Conservation (phyloP, 2,113 vertebrate genomes). For the Sander vitreus region DNA sequence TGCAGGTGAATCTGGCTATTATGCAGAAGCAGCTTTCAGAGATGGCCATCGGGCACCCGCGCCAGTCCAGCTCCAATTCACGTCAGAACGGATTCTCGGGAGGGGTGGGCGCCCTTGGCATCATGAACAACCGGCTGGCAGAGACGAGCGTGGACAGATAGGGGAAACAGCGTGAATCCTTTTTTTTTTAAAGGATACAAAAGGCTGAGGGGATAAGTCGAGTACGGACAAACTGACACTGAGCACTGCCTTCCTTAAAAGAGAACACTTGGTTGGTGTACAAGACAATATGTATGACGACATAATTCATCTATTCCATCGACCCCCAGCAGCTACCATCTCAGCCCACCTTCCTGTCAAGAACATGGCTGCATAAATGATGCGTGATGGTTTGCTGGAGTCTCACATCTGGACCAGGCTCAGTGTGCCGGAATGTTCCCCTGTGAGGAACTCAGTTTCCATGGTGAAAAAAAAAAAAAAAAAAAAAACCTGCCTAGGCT, state of each 20-base stretch:
- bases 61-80: constrained; percentile 80
- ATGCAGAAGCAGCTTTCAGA: constrained; percentile 97
- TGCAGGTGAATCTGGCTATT: constrained; percentile 89
- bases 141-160: constrained; percentile 95
- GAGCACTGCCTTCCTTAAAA: not conserved
- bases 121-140: constrained; percentile 97
- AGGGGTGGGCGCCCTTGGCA: constrained; percentile 94
- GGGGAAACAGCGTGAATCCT: not conserved
- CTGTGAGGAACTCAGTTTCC: constrained; percentile 66
- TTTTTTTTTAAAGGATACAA: constrained; percentile 7
- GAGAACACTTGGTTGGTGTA: not conserved
- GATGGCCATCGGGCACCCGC: constrained; percentile 89
- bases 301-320: constrained; percentile 9
- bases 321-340: constrained; percentile 10
- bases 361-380: constrained; percentile 45
- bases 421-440: constrained; percentile 48
- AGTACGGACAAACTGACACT: not conserved
- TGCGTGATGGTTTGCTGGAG: constrained; percentile 40
- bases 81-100: constrained; percentile 92
- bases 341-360: constrained; percentile 16
- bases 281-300: constrained; percentile 25
- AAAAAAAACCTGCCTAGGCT: constrained; percentile 43
- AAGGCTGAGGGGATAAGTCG: constrained; percentile 10
- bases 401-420: constrained; percentile 66
- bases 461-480: constrained; percentile 65